Conservation (phyloP, 2,888 invertebrate genomes). For the Apamea monoglypha region DNA sequence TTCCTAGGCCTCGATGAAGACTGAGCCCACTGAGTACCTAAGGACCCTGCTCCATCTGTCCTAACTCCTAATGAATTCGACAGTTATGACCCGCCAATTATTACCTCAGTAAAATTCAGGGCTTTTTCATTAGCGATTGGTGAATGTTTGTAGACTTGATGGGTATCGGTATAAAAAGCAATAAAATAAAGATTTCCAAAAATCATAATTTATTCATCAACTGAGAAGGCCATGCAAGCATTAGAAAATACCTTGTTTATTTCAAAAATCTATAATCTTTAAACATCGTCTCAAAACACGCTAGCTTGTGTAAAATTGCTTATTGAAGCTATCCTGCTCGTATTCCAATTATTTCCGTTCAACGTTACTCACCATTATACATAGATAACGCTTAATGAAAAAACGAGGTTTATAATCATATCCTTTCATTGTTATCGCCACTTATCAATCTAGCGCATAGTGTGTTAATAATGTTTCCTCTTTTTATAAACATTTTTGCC, state of each 20-base stretch:
- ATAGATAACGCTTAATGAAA: conserved; percentile 57
- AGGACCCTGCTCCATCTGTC: neutral
- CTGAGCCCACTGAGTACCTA: neutral
- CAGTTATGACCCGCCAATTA: neutral
- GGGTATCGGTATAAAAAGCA: neutral
- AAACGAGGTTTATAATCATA: conserved; percentile 58
- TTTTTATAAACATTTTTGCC: conserved; percentile 34
- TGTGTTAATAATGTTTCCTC: conserved; percentile 48
- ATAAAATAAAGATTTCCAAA: neutral
- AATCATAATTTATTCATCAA: neutral
- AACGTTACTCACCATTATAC: conserved; percentile 8
- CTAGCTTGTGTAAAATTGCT: neutral
- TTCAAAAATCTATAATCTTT: neutral
- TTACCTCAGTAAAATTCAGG: neutral
- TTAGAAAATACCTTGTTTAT: neutral
- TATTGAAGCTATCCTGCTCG: neutral
- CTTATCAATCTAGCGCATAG: conserved; percentile 64
- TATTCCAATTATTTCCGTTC: conserved; percentile 36
- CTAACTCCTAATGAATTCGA: neutral
- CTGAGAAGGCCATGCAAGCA: neutral
- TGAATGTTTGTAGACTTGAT: neutral
- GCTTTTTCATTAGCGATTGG: neutral
- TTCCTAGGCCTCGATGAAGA: neutral
- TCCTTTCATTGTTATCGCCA: conserved; percentile 59
- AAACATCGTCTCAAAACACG: neutral